A percentile compares a stretch with the other conserved stretches of the same genome.
Evolutionary conservation across 2,113 vertebrate genomes (phyloP).

Genomic region (Melanerpes formicivorus): DNA sequence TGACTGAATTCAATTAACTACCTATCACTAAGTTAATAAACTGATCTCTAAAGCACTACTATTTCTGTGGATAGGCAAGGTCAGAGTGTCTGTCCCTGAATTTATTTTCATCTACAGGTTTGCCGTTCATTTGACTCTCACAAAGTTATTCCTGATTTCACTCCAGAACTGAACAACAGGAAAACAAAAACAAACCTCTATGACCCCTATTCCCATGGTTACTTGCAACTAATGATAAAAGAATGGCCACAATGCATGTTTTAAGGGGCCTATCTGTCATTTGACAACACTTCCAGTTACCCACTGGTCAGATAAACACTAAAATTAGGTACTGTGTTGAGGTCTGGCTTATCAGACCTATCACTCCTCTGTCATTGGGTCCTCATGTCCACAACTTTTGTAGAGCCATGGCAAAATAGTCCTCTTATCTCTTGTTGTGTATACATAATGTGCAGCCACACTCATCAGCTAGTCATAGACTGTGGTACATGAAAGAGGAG

Average conservation of each 20-base stretch:
- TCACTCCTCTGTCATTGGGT: neutral
- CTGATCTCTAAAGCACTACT: neutral
- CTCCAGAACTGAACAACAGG: neutral
- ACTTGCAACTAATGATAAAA: neutral
- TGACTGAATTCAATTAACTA: neutral
- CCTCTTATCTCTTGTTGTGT: neutral
- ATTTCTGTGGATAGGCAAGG: neutral
- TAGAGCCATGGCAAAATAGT: neutral
- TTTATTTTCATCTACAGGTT: neutral
- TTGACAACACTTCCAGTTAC: neutral
- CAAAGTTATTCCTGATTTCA: neutral
- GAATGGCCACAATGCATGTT: neutral
- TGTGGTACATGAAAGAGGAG: neutral
- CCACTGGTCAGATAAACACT: slow-evolving; percentile 18
- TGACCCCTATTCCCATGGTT: neutral
- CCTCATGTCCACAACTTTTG: neutral
- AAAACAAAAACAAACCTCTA: neutral
- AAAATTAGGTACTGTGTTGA: neutral
- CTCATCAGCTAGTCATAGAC: neutral
- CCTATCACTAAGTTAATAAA: neutral
- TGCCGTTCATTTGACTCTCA: neutral
- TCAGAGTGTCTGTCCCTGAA: neutral
- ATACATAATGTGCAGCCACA: neutral
- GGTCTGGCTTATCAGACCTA: neutral
- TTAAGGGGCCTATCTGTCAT: slow-evolving; percentile 12